Evolutionary conservation across 1,140 invertebrate genomes (phyloP).

Genomic region (Drosophila grimshawi): DNA sequence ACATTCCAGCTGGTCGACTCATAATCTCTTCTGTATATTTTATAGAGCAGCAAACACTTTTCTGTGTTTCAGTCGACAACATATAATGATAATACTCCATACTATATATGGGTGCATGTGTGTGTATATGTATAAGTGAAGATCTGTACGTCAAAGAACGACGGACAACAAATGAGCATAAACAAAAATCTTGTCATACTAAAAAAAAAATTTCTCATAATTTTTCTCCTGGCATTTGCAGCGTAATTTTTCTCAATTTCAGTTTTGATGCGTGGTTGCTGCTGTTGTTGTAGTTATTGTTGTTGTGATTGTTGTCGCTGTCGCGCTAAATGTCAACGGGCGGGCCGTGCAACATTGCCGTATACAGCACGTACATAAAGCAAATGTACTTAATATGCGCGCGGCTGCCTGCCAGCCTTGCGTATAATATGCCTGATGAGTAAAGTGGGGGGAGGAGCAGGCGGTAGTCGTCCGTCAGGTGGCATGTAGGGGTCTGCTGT

Average conservation of each 20-base stretch:
- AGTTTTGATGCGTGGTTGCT: constrained; percentile 25
- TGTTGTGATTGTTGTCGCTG: constrained; percentile 48
- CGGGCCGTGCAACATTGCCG: constrained; percentile 62
- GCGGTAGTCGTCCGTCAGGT: constrained; percentile 18
- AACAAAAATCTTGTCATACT: constrained; percentile 73
- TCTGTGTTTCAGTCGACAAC: not conserved
- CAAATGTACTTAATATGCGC: constrained; percentile 78
- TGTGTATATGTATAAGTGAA: not conserved
- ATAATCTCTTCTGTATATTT: not conserved
- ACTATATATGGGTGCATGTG: constrained; percentile 2
- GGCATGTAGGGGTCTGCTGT: constrained; percentile 18
- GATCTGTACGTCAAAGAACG: constrained; percentile 2
- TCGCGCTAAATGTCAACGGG: constrained; percentile 76
- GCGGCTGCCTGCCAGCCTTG: constrained; percentile 64
- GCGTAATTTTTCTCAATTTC: constrained; percentile 79
- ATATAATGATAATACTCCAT: constrained; percentile 23
- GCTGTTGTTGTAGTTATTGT: constrained; percentile 19
- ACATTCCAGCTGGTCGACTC: not conserved
- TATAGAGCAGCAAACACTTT: constrained; percentile 6
- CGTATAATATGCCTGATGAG: constrained; percentile 76
- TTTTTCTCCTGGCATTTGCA: constrained; percentile 74
- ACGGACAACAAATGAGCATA: constrained; percentile 66
- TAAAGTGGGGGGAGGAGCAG: constrained; percentile 9
- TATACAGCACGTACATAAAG: constrained; percentile 51
- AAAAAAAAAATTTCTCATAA: constrained; percentile 63